These are phyloP conservation scores for Sesamia nonagrioides DNA, from an alignment of 1,140 invertebrate species.

Conservation along the genomic window DNA sequence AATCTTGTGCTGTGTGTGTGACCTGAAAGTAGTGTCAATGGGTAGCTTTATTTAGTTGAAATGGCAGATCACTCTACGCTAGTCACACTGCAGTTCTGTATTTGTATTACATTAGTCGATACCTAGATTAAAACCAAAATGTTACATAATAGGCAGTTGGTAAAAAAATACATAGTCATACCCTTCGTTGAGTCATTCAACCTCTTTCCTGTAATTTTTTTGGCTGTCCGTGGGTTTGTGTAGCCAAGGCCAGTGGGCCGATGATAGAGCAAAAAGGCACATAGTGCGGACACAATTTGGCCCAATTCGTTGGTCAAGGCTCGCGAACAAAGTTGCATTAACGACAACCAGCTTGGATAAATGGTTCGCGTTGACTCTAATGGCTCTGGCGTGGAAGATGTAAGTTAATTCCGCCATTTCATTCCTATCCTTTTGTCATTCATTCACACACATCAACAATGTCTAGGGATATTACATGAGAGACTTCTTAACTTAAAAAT, in stretches of 20 bases:
- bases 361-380: constrained; percentile 14
- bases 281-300: constrained; percentile 11
- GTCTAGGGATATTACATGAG: too few relatives aligned
- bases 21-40: too few relatives aligned
- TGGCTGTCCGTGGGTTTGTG: constrained; percentile 18
- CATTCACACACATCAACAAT: too few relatives aligned
- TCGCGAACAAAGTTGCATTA: constrained; percentile 24
- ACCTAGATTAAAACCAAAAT: background rate
- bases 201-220: constrained; percentile 34
- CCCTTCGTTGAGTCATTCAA: constrained; percentile 34
- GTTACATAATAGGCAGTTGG: constrained; percentile 26
- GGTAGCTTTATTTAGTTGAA: background rate
- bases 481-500: too few relatives aligned
- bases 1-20: too few relatives aligned
- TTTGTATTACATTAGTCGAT: background rate
- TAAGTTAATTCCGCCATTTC: constrained; percentile 24
- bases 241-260: constrained; percentile 40
- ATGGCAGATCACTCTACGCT: too few relatives aligned
- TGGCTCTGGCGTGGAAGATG: constrained; percentile 9
- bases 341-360: constrained; percentile 8
- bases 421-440: constrained; percentile 23
- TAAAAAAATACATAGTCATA: constrained; percentile 28
- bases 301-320: constrained; percentile 18
- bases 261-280: constrained; percentile 40
- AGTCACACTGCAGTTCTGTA: background rate